Percentiles rank a stretch among this genome's conserved stretches.
These are phyloP conservation scores for Zele albiditarsus DNA, from an alignment of 2,888 invertebrate species.

Conservation along the genomic window DNA sequence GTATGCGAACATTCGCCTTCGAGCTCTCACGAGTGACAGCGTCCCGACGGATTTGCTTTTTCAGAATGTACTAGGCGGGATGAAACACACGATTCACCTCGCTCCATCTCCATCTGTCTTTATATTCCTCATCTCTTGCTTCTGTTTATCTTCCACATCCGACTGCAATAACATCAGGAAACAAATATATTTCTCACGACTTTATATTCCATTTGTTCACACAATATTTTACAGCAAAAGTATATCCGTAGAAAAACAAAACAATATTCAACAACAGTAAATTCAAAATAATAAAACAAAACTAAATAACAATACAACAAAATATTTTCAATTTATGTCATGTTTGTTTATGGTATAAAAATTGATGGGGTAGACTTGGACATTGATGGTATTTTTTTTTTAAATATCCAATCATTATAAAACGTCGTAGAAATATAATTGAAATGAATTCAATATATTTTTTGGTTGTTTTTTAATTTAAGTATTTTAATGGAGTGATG, in stretches of 20 bases:
- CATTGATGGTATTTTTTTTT: too few relatives aligned
- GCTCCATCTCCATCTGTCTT: not conserved
- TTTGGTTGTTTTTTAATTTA: too few relatives aligned
- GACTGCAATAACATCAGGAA: not conserved
- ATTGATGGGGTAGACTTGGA: too few relatives aligned
- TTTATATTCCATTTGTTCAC: slow-evolving; percentile 1
- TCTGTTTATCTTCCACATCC: not conserved
- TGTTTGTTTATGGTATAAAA: too few relatives aligned
- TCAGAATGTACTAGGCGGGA: not conserved
- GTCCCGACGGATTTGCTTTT: slow-evolving; percentile 35
- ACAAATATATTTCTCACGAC: not conserved
- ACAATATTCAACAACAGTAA: not conserved
- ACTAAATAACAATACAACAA: not conserved
- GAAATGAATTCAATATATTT: too few relatives aligned
- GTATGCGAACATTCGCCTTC: not conserved
- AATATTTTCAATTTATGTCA: not conserved
- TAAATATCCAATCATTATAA: too few relatives aligned
- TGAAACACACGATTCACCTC: not conserved
- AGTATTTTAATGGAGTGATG: too few relatives aligned
- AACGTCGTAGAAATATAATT: too few relatives aligned
- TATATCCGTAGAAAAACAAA: not conserved
- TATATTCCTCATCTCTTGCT: not conserved
- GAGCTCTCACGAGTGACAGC: slow-evolving; percentile 28
- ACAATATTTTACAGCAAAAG: not conserved
- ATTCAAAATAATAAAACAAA: not conserved